Base-by-base conservation (phyloP, 2,113 vertebrate genomes). In the Eidolon helvum region DNA sequence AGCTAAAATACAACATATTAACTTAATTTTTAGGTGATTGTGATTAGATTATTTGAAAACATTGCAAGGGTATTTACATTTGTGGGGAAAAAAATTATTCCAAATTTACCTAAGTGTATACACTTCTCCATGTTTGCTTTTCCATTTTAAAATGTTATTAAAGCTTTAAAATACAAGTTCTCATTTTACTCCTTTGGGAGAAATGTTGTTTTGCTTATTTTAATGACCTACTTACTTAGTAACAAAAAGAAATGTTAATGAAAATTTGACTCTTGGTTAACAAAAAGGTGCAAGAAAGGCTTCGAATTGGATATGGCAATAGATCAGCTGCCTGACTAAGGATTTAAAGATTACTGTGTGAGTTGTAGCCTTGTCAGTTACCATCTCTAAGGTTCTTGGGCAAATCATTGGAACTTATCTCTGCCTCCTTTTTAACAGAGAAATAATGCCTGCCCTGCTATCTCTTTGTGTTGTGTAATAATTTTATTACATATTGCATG, bases 171-270 rank as follows among this genome's bases (percentile, higher is more conserved):
- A 83, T 84, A 55, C 80, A 91, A 83, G 35, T 55, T 57, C 18
- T 90, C 15, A 72, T 87, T 91, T 90, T 26, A 55, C 15, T 82
- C 75, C 69, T 91, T 69, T 71, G 71, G 48, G 21, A 7, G 22
- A 66, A 87, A 87, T 84, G 24, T 9, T 28, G 30, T 87, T 88
- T 95, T 94, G 53, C 38, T 95, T 91, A 94, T 93, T 97, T 90
- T 83, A 97, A 84, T 78, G 63, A 71, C 45, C 40, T 80, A 68
- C 43, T 91, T 77, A 84, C 9, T 65, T 61, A 74, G 66, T 78
- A 91, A 83, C 28, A 65, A 89, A 43, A 79, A 71, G 57, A 26
- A 48, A 45, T 57, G 16, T 75, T 97, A 33, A 91, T 57, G 45
- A 95, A 55, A 95, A 77, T 77, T 78, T 57, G 77, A 61, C 45